Evolutionary conservation across 2,797 vertebrate species (phyloP), one percentile per base, ranked within the genome.

Genomic region (Acipenser transmontanus): DNA sequence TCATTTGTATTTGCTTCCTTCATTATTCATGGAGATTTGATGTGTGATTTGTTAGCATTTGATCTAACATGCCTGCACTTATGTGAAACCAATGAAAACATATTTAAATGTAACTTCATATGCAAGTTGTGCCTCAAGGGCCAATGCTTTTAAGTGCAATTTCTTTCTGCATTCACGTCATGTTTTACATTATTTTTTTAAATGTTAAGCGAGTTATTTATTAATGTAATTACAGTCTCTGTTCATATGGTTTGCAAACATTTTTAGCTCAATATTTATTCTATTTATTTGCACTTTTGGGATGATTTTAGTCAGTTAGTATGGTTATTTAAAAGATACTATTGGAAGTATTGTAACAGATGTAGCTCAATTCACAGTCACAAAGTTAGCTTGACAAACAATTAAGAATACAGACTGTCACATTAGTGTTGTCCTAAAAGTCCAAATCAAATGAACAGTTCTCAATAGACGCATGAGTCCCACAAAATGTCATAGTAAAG

Each of bases 1-100:
- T 57, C 7, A 57, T 57, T 57, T 57, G 54, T 57, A 57, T 57
- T 57, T 57, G 9, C 54, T 57, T 57, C 54, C 12, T 57, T 13
- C 54, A 57, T 57, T 57, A 57, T 57, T 57, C 54, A 57, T 57
- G 54, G 1, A 14, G 54, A 57, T 57, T 57, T 57, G 54, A 57
- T 57, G 54, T 57, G 54, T n/a, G 54, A 57, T 57, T 57, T 57
- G 54, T 57, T 57, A 57, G 54, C 54, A 57, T 57, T 57, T 57
- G 54, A 57, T 57, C 54, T 57, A 57, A 57, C 54, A 57, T 57
- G 54, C 54, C 54, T 57, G 54, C 14, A 57, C 12, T n/a, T 57
- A 57, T 11, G 11, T 57, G 54, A 57, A 57, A 57, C 54, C 54
- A 57, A 57, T 57, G 14, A 57, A 57, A 57, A 57, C 54, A 57